Base-by-base conservation (phyloP, 1,140 invertebrate genomes). In the Pogonomyrmex californicus region DNA sequence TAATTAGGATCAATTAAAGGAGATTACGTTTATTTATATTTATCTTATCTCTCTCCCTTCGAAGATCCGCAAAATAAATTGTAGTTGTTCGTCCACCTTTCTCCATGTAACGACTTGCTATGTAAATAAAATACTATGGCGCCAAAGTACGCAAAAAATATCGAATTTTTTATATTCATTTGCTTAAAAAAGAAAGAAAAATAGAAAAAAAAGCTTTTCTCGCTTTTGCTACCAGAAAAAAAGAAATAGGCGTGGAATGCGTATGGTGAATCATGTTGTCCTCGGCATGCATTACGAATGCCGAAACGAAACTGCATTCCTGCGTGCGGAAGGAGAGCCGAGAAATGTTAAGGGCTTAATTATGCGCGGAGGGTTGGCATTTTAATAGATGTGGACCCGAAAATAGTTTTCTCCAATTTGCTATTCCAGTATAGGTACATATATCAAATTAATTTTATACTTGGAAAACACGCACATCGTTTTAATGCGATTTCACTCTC, bases 271-370 rank as follows among this genome's bases (percentile, higher is more conserved):
- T 51, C 62, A 51, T 4, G 36, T 86, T 89, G 76, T 89, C 75
- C 66, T 79, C 66, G 66, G 54, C n/a, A 30, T 47, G 54, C 49
- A 87, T 71, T 58, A 62, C 60, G 75, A 87, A 83, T 65, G 86
- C 73, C 68, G 58, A 81, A 90, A 90, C 76, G 87, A 88, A 90
- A 85, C 89, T 88, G 85, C 90, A 91, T 91, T 90, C 90, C 85
- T 85, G 10, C 63, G 71, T 14, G 58, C 44, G 47, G 47, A 79
- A 30, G 68, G 62, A 82, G 71, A 78, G 71, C 10, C 58, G 38
- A 86, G 87, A 85, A 88, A 91, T 87, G 85, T 44, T 85, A 88
- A 91, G 87, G 87, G 85, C 85, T 91, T 91, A 91, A 91, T 91
- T 91, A 91, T 91, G 87, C 87, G 85, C 51, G 66, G 70, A 77